A percentile compares a stretch with the other conserved stretches of the same genome.
Conservation (phyloP, 1,140 invertebrate genomes). For the Drosophila lacertosa region DNA sequence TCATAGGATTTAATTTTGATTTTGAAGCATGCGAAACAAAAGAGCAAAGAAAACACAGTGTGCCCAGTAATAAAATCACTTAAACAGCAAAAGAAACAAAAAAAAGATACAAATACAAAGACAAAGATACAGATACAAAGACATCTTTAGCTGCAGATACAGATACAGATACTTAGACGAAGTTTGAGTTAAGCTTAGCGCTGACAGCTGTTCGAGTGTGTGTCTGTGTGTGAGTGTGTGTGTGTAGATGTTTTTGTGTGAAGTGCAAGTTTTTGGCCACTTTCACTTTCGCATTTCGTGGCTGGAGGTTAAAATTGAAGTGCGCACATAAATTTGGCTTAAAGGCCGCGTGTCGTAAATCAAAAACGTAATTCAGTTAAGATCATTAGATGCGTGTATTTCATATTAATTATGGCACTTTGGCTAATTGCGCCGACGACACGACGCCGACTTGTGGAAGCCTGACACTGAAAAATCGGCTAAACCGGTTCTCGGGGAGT, state of each 20-base stretch:
- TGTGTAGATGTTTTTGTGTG: not conserved
- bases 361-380: slow-evolving; percentile 55
- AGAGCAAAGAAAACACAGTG: slow-evolving; percentile 31
- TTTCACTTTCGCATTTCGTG: slow-evolving; percentile 69
- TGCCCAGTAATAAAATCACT: slow-evolving; percentile 71
- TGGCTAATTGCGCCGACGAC: slow-evolving; percentile 55
- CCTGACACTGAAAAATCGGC: slow-evolving; percentile 36
- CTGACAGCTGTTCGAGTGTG: slow-evolving; percentile 20
- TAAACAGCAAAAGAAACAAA: slow-evolving; percentile 18
- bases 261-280: slow-evolving; percentile 52
- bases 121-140: slow-evolving; percentile 10
- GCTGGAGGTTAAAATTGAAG: slow-evolving; percentile 46
- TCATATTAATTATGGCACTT: slow-evolving; percentile 68
- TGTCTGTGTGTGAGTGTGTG: slow-evolving; percentile 21
- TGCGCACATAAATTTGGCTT: slow-evolving; percentile 50
- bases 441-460: slow-evolving; percentile 21
- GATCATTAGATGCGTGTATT: slow-evolving; percentile 62
- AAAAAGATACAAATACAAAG: slow-evolving; percentile 13
- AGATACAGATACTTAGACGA: slow-evolving; percentile 9
- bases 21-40: slow-evolving; percentile 61
- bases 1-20: slow-evolving; percentile 66
- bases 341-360: slow-evolving; percentile 55
- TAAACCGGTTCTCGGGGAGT: not conserved
- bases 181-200: slow-evolving; percentile 7
- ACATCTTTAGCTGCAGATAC: slow-evolving; percentile 3